Evolutionary conservation across 2,797 vertebrate species (phyloP).

Genomic region (Hafferia zeledoni): DNA sequence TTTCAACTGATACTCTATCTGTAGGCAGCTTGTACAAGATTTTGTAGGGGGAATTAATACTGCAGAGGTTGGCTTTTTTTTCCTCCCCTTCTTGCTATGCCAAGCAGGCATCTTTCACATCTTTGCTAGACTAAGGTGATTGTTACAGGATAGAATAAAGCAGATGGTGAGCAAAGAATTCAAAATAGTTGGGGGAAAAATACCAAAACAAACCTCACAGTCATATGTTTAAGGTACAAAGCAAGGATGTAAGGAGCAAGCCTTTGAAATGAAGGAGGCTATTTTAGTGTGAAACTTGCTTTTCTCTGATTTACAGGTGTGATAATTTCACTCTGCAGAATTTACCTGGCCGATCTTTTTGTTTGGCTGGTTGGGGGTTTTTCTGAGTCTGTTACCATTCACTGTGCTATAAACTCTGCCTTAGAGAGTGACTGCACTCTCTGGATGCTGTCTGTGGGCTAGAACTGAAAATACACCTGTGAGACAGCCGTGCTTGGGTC

Average conservation of each 20-base stretch:
- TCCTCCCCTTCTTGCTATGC: constrained; percentile 46
- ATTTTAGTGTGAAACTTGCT: constrained; percentile 47
- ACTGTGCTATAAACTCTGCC: constrained; percentile 22
- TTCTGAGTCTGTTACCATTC: constrained; percentile 45
- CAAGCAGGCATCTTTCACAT: constrained; percentile 61
- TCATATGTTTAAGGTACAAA: constrained; percentile 45
- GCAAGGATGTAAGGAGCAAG: constrained; percentile 56
- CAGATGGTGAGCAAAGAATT: constrained; percentile 79
- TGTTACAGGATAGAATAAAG: constrained; percentile 67
- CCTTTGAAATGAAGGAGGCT: constrained; percentile 51
- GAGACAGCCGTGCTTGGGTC: not conserved
- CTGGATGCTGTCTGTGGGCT: constrained; percentile 13
- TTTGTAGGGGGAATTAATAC: constrained; percentile 73
- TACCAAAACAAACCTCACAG: constrained; percentile 54
- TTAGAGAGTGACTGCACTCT: not conserved
- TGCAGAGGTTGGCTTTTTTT: constrained; percentile 12
- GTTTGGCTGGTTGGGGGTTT: not conserved
- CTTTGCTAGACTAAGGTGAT: constrained; percentile 66
- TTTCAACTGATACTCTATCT: constrained; percentile 86
- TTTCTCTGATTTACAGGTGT: constrained; percentile 56
- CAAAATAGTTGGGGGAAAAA: constrained; percentile 59
- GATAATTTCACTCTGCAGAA: constrained; percentile 41
- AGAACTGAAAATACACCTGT: constrained; percentile 36
- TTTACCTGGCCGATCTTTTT: constrained; percentile 50
- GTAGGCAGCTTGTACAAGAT: constrained; percentile 81